These are phyloP conservation scores for Mus pahari DNA, from an alignment of 2,113 vertebrate species.

Conservation along the genomic window DNA sequence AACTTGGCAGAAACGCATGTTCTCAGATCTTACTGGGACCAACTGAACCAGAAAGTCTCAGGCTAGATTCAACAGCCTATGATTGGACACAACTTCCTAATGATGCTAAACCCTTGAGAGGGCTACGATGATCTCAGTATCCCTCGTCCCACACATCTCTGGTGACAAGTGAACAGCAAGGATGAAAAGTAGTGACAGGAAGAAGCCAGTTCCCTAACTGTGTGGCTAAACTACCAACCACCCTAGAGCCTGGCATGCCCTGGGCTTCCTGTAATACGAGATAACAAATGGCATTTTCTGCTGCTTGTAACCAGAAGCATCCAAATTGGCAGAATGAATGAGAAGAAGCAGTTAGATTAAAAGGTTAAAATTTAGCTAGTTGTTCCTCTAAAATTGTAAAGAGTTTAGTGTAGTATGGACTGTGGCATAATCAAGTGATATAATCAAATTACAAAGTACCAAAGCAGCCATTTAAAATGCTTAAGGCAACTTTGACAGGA, in stretches of 20 bases:
- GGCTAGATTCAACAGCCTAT: neutral
- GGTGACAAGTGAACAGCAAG: neutral
- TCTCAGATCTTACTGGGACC: neutral
- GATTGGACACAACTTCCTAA: neutral
- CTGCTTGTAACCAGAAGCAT: conserved; percentile 41
- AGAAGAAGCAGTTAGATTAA: conserved; percentile 10
- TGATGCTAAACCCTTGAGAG: neutral
- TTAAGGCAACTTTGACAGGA: neutral
- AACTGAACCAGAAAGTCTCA: neutral
- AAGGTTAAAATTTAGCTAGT: neutral
- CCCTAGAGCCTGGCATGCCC: neutral
- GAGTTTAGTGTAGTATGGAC: neutral
- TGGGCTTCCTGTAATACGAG: neutral
- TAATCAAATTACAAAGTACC: conserved; percentile 32
- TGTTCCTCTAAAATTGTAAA: neutral
- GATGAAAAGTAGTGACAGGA: neutral
- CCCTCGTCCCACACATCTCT: neutral
- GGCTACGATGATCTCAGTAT: neutral
- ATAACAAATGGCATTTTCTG: conserved; percentile 5
- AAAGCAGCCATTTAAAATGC: conserved; percentile 17
- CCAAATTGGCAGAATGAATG: neutral
- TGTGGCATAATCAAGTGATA: conserved; percentile 26
- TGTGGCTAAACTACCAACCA: neutral
- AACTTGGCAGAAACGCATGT: neutral
- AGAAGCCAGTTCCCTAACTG: neutral